Evolutionary conservation across 2,797 vertebrate genomes (phyloP).

Genomic region (Lagorchestes hirsutus): DNA sequence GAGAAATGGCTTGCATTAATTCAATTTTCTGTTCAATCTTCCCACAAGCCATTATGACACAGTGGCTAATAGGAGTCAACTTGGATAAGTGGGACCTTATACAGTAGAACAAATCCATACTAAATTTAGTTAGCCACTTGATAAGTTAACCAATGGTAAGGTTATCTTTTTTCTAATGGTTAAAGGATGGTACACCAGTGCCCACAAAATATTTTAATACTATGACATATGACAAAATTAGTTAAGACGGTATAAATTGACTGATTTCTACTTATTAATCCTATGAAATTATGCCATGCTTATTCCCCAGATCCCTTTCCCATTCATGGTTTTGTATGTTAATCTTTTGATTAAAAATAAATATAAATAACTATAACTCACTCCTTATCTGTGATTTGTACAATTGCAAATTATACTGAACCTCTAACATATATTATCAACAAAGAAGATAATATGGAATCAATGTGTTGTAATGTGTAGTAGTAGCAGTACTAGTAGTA

Average conservation of each 20-base stretch:
- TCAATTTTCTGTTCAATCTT: constrained; percentile 94
- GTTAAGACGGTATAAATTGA: constrained; percentile 51
- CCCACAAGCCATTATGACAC: constrained; percentile 85
- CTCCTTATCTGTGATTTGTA: accelerated
- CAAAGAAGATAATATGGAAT: not conserved
- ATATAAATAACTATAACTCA: constrained; percentile 3
- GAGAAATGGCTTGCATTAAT: constrained; percentile 94
- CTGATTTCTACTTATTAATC: constrained; percentile 54
- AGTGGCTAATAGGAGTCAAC: constrained; percentile 80
- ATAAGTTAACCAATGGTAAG: constrained; percentile 60
- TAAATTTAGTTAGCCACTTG: constrained; percentile 71
- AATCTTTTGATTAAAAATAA: constrained; percentile 13
- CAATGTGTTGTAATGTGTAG: not conserved
- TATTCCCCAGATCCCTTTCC: not conserved
- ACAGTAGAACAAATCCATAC: constrained; percentile 58
- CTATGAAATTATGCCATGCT: constrained; percentile 53
- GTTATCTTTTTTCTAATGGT: constrained; percentile 61
- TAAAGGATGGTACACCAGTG: constrained; percentile 52
- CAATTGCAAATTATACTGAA: not conserved
- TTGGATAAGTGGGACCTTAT: constrained; percentile 67
- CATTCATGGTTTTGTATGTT: not conserved
- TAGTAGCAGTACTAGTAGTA: too few relatives aligned
- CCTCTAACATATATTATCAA: not conserved
- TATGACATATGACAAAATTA: constrained; percentile 60
- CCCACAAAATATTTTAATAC: constrained; percentile 49